Percentiles rank a stretch among this genome's conserved stretches.
These are phyloP conservation scores for Poecilia gillii DNA, from an alignment of 2,797 vertebrate genomes.

Conservation along the genomic window DNA sequence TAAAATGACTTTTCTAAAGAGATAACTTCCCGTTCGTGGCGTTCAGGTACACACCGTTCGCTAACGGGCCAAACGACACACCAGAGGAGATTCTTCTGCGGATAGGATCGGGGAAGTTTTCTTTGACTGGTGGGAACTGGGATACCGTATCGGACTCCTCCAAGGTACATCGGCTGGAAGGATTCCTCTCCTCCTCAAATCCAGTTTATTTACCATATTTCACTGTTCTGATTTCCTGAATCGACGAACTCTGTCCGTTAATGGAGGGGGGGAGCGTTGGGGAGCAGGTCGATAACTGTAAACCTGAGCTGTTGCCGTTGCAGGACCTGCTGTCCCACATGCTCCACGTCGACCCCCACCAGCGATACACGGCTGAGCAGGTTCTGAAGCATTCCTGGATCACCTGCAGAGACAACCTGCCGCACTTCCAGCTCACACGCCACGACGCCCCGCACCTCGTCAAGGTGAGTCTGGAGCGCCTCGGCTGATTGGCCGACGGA, in stretches of 20 bases:
- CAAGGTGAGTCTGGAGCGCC: constrained; percentile 81
- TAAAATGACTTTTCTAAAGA: background rate
- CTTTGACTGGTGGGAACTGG: constrained; percentile 96
- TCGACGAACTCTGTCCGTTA: background rate
- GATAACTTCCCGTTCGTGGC: background rate
- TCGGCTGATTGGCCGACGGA: background rate
- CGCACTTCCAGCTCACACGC: constrained; percentile 91
- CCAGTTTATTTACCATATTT: background rate
- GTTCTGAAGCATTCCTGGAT: constrained; percentile 98
- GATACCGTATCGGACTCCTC: constrained; percentile 95
- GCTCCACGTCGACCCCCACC: constrained; percentile 97
- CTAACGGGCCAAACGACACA: constrained; percentile 96
- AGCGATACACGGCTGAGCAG: constrained; percentile 94
- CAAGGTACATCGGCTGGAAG: constrained; percentile 82
- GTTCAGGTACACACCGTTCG: constrained; percentile 93
- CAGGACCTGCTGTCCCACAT: constrained; percentile 97
- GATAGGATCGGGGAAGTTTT: constrained; percentile 97
- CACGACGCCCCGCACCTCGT: constrained; percentile 91
- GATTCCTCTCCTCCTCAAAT: background rate
- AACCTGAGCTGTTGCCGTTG: background rate
- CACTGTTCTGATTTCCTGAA: background rate
- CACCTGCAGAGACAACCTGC: constrained; percentile 90
- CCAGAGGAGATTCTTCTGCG: constrained; percentile 95
- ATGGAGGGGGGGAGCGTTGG: background rate
- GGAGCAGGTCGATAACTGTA: too few species aligned